Percentiles rank a stretch among this genome's conserved stretches.
Evolutionary conservation across 2,797 vertebrate genomes (phyloP).

Genomic region (Eupleurogrammus muticus): DNA sequence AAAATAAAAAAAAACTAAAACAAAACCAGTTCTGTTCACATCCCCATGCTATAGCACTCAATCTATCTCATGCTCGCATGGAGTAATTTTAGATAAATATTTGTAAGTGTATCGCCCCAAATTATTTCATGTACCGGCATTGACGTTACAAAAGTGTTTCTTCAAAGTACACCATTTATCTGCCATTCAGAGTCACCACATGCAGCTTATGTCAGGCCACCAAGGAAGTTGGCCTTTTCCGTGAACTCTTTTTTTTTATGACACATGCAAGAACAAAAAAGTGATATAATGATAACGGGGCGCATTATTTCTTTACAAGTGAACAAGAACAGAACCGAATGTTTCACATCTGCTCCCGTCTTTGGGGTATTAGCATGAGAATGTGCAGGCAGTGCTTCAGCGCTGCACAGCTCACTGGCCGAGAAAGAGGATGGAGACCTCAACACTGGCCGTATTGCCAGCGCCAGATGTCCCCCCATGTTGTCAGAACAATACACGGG

Average conservation of each 20-base stretch:
- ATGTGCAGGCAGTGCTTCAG: conserved; percentile 86
- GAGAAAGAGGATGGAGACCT: conserved; percentile 82
- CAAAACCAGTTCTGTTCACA: not conserved
- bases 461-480: conserved; percentile 90
- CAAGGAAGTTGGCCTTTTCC: conserved; percentile 83
- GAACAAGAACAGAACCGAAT: conserved; percentile 93
- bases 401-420: conserved; percentile 87
- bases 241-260: conserved; percentile 64
- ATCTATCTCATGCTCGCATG: not conserved
- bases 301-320: conserved; percentile 95
- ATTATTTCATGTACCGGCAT: not conserved
- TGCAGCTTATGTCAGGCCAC: conserved; percentile 79
- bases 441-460: conserved; percentile 74
- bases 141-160: not conserved
- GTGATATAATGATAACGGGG: conserved; percentile 82
- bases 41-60: not conserved
- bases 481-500: conserved; percentile 79
- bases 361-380: conserved; percentile 93
- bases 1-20: not conserved
- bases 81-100: conserved; percentile 1
- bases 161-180: conserved; percentile 26
- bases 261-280: conserved; percentile 71
- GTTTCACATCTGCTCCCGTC: conserved; percentile 94
- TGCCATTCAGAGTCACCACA: conserved; percentile 2
- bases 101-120: not conserved